Evolutionary conservation across 2,113 vertebrate genomes (phyloP).

Genomic region (Hypocryptadius cinnamomeus): DNA sequence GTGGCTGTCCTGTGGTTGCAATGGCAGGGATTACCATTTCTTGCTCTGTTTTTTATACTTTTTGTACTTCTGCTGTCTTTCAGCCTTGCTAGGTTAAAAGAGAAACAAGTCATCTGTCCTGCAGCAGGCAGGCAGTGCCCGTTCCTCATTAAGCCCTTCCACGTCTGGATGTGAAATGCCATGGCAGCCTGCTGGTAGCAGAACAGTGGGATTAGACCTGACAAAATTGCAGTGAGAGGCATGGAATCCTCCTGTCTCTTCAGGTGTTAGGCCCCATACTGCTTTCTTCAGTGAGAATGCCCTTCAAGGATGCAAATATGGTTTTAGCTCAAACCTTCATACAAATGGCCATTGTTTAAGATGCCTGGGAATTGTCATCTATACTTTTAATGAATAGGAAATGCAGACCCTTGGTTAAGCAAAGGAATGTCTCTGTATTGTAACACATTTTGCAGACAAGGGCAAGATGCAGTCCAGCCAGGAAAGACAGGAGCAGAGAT

Average conservation of each 20-base stretch:
- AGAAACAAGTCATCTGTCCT: neutral
- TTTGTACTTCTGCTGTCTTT: conserved; percentile 1
- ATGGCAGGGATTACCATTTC: neutral
- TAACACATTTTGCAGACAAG: conserved; percentile 12
- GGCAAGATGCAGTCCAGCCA: neutral
- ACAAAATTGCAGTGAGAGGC: neutral
- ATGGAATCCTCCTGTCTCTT: conserved; percentile 23
- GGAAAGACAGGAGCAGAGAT: neutral
- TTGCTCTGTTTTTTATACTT: neutral
- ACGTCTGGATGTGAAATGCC: conserved; percentile 21
- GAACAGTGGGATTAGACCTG: conserved; percentile 4
- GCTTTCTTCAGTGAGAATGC: conserved; percentile 6
- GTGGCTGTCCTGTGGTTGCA: neutral
- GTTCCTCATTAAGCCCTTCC: conserved; percentile 13
- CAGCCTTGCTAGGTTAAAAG: neutral
- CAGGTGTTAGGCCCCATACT: conserved; percentile 40
- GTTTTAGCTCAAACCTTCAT: neutral
- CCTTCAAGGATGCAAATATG: conserved; percentile 60
- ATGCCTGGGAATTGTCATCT: conserved; percentile 16
- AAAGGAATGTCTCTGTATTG: neutral
- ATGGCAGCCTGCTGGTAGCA: conserved; percentile 32
- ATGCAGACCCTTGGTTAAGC: conserved; percentile 10
- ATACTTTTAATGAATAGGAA: conserved; percentile 34
- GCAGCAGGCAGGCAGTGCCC: neutral
- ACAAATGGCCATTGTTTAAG: conserved; percentile 30